Base-by-base conservation (phyloP, 2,113 vertebrate genomes). In the Coptodon bakossiorum region DNA sequence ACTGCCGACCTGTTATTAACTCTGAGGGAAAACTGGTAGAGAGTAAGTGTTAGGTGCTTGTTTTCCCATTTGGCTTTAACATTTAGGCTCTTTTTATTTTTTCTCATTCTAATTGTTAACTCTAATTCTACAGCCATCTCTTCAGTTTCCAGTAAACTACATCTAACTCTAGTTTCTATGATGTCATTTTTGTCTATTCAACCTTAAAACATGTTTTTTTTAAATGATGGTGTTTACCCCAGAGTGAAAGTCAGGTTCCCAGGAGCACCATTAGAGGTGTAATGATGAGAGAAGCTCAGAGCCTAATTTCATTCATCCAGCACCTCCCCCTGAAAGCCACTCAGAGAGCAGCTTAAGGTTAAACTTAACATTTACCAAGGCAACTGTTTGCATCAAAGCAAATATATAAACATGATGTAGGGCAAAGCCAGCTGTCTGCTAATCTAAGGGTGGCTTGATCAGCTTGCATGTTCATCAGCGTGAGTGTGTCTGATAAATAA, bases 191-290 rank as follows among this genome's bases (percentile, higher is more conserved):
- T 83, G 19, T 22, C n/a, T 36, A 9, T 80, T 83, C 40, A 91
- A 57, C 66, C 52, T 29, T 38, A 50, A 29, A 24, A 86, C 59
- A 73, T 29, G 19, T 4, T 68, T 54, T 6, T 1, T 22, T 1
- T 13, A 82, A 10, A 57, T 48, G 19, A 80, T 24, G 79, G 50
- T 43, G 11, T 89, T 81, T 56, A 80, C 82, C 45, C 66, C 82
- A 88, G 82, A 93, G 22, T 81, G 85, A 91, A 86, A 90, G 56
- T 52, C 40, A 22, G 24, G 63, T 5, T 93, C 91, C 86, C 90
- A 57, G 80, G 84, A 86, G 90, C 81, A 71, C 59, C 87, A 91
- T 95, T 91, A 94, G 71, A 89, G 56, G 83, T 45, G 52, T 85
- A 79, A 87, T 80, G 89, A 80, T 4, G 40, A 82, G 79, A 86